phyloP scores from a whole-genome alignment of 2,888 invertebrate genomes.

The Trisateles emortualis region DNA sequence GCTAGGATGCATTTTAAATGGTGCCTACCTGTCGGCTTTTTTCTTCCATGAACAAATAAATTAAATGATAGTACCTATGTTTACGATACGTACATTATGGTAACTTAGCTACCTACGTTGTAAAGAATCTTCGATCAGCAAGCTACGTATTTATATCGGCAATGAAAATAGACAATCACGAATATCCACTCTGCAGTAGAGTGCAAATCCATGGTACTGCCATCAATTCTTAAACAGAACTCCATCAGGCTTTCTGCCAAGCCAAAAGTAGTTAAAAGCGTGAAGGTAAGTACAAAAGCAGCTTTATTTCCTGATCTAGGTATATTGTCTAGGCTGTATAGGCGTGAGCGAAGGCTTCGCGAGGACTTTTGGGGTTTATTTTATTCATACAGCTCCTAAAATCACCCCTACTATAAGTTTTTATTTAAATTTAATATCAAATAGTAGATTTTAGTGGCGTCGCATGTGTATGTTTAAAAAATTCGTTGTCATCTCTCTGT shows the following conservation, averaged over 20 bases:
- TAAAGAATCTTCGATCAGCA: no score
- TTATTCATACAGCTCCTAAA: conserved; percentile 51
- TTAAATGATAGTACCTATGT: no score
- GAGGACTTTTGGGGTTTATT: conserved; percentile 46
- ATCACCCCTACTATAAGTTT: conserved; percentile 28
- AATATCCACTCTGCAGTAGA: neutral
- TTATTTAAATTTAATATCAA: neutral
- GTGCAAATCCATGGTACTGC: neutral
- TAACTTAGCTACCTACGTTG: no score
- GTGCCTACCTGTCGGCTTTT: no score
- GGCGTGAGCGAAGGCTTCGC: conserved; percentile 37
- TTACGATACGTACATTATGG: no score
- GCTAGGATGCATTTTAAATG: no score
- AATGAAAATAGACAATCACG: neutral
- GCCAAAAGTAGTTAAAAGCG: conserved; percentile 14
- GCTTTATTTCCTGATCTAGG: conserved; percentile 38
- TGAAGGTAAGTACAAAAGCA: conserved; percentile 15
- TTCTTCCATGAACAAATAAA: no score
- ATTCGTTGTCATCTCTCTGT: no score
- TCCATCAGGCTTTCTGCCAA: neutral
- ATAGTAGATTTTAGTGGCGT: no score
- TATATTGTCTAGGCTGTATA: conserved; percentile 44
- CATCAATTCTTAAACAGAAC: conserved; percentile 8
- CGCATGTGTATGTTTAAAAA: no score
- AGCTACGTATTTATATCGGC: no score